phyloP scores from a whole-genome alignment of 1,140 invertebrate genomes.

The Trypoxylus dichotomus region DNA sequence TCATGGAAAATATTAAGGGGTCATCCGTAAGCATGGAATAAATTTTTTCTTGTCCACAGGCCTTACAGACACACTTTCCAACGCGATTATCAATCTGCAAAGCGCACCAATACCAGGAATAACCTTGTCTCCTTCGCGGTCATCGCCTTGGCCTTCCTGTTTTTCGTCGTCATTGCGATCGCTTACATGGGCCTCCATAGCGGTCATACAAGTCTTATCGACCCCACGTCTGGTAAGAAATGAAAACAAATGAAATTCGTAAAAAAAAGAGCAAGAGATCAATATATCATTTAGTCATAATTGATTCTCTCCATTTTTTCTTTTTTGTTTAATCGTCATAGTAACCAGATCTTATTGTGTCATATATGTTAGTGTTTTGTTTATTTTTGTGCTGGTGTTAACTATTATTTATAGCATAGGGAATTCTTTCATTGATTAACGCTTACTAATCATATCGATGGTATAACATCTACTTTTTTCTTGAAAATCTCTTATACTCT shows the following conservation, averaged over 20 bases:
- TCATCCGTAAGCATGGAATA: background rate
- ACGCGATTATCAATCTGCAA: conserved; percentile 55
- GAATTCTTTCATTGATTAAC: no score
- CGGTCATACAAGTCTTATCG: conserved; percentile 16
- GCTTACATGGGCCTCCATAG: conserved; percentile 66
- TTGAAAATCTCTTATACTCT: no score
- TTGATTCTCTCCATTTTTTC: no score
- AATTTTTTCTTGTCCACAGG: conserved; percentile 37
- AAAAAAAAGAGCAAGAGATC: no score
- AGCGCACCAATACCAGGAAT: conserved; percentile 60
- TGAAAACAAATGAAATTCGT: background rate
- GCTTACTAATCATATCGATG: no score
- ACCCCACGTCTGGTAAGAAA: conserved; percentile 45
- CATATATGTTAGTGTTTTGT: no score
- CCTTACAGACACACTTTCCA: conserved; percentile 46
- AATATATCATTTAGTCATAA: no score
- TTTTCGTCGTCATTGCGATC: conserved; percentile 67
- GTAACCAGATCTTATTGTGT: background rate
- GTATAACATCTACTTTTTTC: no score
- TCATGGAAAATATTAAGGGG: background rate
- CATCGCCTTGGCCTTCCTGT: conserved; percentile 62
- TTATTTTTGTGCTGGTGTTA: no score
- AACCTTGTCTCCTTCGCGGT: conserved; percentile 68
- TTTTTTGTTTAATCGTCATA: background rate
- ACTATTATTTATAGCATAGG: no score